phyloP scores from a whole-genome alignment of 2,797 vertebrate species.

The Furcifer pardalis region DNA sequence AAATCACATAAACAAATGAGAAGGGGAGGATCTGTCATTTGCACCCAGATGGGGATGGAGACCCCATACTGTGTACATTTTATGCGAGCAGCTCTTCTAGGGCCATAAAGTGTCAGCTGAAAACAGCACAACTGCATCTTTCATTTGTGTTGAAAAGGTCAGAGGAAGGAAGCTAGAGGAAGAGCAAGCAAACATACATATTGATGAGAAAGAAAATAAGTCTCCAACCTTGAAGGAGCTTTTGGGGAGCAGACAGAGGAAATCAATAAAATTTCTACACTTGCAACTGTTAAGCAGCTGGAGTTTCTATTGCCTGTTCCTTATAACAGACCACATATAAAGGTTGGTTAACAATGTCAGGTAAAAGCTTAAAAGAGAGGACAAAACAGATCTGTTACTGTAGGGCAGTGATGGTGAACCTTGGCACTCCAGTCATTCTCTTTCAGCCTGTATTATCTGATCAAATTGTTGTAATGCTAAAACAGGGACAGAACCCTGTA shows the following conservation, averaged over 20 bases:
- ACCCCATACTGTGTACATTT: not conserved
- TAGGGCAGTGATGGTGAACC: no score
- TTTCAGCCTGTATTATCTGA: not conserved
- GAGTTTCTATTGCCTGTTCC: not conserved
- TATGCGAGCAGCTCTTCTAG: not conserved
- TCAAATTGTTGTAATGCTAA: not conserved
- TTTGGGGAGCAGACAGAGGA: not conserved
- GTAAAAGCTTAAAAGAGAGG: not conserved
- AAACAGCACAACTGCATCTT: not conserved
- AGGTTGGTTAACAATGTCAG: not conserved
- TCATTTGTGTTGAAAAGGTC: conserved; percentile 24
- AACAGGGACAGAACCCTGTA: not conserved
- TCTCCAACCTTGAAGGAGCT: not conserved
- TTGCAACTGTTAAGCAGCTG: not conserved
- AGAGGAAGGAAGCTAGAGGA: conserved; percentile 12
- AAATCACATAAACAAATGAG: conserved; percentile 11
- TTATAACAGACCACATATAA: conserved; percentile 2
- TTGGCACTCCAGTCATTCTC: not conserved
- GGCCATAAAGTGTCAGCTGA: conserved; percentile 5
- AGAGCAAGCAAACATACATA: conserved; percentile 7
- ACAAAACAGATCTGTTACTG: not conserved
- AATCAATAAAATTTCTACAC: not conserved
- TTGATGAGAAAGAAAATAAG: conserved; percentile 28
- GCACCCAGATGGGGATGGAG: not conserved
- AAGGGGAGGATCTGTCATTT: not conserved